Base-by-base conservation (phyloP, 2,113 vertebrate species). In the Puntigrus tetrazona region DNA sequence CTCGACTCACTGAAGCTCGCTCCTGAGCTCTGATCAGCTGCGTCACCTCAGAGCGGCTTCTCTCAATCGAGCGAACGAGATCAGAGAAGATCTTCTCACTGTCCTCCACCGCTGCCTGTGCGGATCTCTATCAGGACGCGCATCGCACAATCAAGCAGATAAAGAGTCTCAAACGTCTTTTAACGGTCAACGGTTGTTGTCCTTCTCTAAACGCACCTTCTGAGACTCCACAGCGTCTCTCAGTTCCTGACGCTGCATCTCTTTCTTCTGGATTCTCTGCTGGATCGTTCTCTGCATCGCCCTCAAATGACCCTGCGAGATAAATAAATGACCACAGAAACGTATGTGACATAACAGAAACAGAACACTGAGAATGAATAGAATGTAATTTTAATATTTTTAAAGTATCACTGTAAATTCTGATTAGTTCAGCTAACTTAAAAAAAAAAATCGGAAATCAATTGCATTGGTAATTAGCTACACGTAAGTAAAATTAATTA, bases 51-150 rank as follows among this genome's bases (percentile, higher is more conserved):
- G 87, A 86, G 47, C 43, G 52, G n/a, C 22, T 83, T 63, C 52
- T 67, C 55, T 88, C 80, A 78, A 85, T 78, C 52, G 73, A 87
- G 20, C 14, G 59, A 38, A 88, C 80, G 55, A 88, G 55, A 34
- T 81, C 81, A 43, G 78, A 84, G 61, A 86, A 88, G 81, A 86
- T 86, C 47, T 74, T 78, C 69, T 88, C 85, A 67, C n/a, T 84
- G 61, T 84, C 72, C 50, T 84, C 63, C 78, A 86, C 73, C 70
- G 81, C 81, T 77, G 47, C 50, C 77, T 81, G 47, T 50, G 84
- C 84, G 70, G 82, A 82, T 18, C 50, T 11, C 81, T 87, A 76
- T 50, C 22, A 22, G 34, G 34, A 69, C 14, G 22, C 4, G 10
- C 4, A 16, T 11, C 10, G n/a, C n/a, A 22, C 50, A 27, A 27